Evolutionary conservation across 2,113 vertebrate genomes (phyloP).

Genomic region (Egretta garzetta): DNA sequence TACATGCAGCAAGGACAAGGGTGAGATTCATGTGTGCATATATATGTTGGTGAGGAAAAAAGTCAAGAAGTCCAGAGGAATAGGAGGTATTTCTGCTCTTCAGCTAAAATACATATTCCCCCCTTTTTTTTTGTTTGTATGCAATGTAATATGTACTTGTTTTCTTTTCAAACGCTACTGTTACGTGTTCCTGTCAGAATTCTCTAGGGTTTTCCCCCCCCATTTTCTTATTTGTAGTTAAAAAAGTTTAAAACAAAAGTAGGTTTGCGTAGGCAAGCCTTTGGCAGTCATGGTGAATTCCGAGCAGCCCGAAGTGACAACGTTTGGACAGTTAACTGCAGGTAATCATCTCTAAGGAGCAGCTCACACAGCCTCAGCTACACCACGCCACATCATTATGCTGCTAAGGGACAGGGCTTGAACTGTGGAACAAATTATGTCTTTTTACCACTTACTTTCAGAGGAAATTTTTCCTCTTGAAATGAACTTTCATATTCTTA

Average conservation of each 20-base stretch:
- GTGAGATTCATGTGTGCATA: background rate
- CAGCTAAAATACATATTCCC: background rate
- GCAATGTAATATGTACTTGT: too few relatives aligned
- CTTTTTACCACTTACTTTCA: background rate
- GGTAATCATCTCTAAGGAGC: background rate
- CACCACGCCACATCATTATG: background rate
- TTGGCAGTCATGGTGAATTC: background rate
- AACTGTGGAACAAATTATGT: background rate
- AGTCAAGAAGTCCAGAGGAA: background rate
- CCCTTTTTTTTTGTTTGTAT: background rate
- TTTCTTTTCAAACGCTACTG: background rate
- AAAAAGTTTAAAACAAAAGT: background rate
- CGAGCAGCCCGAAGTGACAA: background rate
- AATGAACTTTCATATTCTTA: background rate
- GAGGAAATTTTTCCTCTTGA: background rate
- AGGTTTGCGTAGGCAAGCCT: background rate
- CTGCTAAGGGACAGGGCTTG: background rate
- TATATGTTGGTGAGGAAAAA: background rate
- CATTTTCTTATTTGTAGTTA: background rate
- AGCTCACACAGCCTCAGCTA: background rate
- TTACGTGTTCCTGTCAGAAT: background rate
- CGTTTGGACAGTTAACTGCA: background rate
- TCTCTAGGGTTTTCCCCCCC: accelerated
- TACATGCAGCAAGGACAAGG: background rate
- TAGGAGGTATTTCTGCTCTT: background rate